phyloP scores from a whole-genome alignment of 1,140 invertebrate genomes.

The Euborellia annulipes region DNA sequence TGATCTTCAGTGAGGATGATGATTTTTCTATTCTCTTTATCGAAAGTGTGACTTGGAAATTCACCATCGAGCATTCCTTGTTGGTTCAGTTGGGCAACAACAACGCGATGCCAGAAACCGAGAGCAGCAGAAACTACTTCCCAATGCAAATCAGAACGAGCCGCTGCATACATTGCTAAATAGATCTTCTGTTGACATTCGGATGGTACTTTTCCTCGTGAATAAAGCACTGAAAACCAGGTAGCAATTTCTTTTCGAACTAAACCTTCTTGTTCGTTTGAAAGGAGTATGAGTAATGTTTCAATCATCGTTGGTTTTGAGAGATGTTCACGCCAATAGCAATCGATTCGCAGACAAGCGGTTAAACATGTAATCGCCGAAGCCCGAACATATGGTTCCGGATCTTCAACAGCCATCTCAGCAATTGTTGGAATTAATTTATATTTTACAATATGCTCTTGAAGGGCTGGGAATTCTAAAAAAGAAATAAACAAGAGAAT shows the following conservation, averaged over 20 bases:
- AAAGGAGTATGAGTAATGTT: constrained; percentile 16
- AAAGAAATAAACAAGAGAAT: too few relatives aligned
- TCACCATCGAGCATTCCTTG: constrained; percentile 64
- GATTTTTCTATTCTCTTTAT: constrained; percentile 58
- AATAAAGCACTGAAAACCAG: neutral
- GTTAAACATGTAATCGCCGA: constrained; percentile 51
- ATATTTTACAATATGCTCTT: constrained; percentile 46
- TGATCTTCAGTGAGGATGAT: constrained; percentile 48
- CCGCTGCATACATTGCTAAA: constrained; percentile 39
- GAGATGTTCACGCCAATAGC: constrained; percentile 45
- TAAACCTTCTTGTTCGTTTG: neutral
- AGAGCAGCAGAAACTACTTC: constrained; percentile 56
- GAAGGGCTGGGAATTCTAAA: constrained; percentile 60
- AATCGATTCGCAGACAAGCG: constrained; percentile 41
- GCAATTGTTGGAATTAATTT: constrained; percentile 44
- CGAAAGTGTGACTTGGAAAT: constrained; percentile 61
- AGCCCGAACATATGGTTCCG: constrained; percentile 53
- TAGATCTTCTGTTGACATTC: constrained; percentile 21
- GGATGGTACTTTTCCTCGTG: neutral
- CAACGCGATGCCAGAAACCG: constrained; percentile 50
- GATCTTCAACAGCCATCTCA: constrained; percentile 44
- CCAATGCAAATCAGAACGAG: constrained; percentile 56
- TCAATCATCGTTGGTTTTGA: constrained; percentile 42
- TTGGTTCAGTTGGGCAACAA: constrained; percentile 41
- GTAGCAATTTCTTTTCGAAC: neutral